These are phyloP conservation scores for Phalangium opilio DNA, from an alignment of 2,888 invertebrate genomes.

Conservation along the genomic window DNA sequence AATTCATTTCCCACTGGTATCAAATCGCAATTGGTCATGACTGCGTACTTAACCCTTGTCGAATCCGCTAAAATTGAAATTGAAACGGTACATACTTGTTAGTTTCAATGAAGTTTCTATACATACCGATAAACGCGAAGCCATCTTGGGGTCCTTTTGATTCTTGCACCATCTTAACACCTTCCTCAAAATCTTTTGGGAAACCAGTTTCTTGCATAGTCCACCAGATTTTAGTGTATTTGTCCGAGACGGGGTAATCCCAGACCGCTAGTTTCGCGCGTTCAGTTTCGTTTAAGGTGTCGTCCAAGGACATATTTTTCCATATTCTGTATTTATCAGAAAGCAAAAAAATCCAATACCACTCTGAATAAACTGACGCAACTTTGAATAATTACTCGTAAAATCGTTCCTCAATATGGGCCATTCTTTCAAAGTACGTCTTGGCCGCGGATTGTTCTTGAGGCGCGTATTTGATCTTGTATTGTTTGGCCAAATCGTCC, in stretches of 20 bases:
- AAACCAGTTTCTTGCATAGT: slow-evolving; percentile 75
- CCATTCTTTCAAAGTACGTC: slow-evolving; percentile 91
- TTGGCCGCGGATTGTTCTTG: slow-evolving; percentile 71
- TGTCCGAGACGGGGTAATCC: slow-evolving; percentile 98
- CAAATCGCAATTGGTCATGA: slow-evolving; percentile 69
- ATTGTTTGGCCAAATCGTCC: slow-evolving; percentile 87
- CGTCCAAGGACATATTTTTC: slow-evolving; percentile 95
- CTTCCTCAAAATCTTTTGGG: slow-evolving; percentile 61
- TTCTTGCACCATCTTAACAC: slow-evolving; percentile 48
- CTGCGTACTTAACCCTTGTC: slow-evolving; percentile 69
- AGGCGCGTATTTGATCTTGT: slow-evolving; percentile 91
- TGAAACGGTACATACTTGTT: not conserved
- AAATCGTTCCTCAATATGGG: slow-evolving; percentile 81
- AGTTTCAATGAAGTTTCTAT: not conserved
- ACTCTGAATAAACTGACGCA: too few relatives aligned
- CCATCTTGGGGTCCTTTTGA: slow-evolving; percentile 44
- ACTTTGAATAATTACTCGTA: slow-evolving; percentile 59
- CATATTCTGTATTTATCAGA: too few relatives aligned
- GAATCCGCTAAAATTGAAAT: slow-evolving; percentile 51
- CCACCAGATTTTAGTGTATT: slow-evolving; percentile 97
- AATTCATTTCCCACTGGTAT: slow-evolving; percentile 92
- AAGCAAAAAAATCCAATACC: too few relatives aligned
- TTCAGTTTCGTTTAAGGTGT: slow-evolving; percentile 74
- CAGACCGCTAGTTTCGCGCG: slow-evolving; percentile 88
- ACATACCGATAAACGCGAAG: slow-evolving; percentile 66